Conservation (phyloP, 2,888 invertebrate species). For the Cecidostiba fungosa region DNA sequence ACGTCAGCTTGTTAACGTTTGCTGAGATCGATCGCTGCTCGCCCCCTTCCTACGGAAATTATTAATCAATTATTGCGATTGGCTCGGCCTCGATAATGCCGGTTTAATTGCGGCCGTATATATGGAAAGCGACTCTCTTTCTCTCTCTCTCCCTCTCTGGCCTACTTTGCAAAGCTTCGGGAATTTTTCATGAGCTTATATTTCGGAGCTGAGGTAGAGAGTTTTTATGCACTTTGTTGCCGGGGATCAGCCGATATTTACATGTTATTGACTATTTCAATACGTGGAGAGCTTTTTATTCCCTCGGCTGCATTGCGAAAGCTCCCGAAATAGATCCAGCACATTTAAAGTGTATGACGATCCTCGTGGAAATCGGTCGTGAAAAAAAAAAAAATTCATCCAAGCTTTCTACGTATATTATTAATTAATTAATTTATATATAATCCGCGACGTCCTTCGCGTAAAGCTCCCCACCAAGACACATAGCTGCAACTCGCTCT, state of each 20-base stretch:
- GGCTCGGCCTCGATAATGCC: background rate
- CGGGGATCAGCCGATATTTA: too few species aligned
- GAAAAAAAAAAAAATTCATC: too few species aligned
- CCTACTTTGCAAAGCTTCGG: background rate
- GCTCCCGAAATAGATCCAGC: background rate
- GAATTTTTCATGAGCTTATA: background rate
- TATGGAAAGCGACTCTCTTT: background rate
- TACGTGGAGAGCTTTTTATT: background rate
- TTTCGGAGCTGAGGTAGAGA: background rate
- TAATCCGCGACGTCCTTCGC: too few species aligned
- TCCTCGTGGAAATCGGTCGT: too few species aligned
- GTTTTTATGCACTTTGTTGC: too few species aligned
- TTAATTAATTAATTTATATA: constrained; percentile 12
- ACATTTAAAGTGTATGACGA: too few species aligned
- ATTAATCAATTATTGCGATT: constrained; percentile 46
- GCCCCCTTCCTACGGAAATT: constrained; percentile 34
- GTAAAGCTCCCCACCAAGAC: background rate
- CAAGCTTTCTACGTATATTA: too few species aligned
- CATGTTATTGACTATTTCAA: too few species aligned
- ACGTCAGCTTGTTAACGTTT: constrained; percentile 28
- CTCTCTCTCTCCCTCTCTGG: background rate
- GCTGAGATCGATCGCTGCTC: constrained; percentile 21
- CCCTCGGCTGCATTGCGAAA: background rate
- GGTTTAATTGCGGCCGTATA: constrained; percentile 28
- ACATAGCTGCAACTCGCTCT: background rate